Percentiles rank a stretch among this genome's conserved stretches.
These are phyloP conservation scores for Microcebus tavaratra DNA, from an alignment of 2,113 vertebrate species.

Conservation along the genomic window DNA sequence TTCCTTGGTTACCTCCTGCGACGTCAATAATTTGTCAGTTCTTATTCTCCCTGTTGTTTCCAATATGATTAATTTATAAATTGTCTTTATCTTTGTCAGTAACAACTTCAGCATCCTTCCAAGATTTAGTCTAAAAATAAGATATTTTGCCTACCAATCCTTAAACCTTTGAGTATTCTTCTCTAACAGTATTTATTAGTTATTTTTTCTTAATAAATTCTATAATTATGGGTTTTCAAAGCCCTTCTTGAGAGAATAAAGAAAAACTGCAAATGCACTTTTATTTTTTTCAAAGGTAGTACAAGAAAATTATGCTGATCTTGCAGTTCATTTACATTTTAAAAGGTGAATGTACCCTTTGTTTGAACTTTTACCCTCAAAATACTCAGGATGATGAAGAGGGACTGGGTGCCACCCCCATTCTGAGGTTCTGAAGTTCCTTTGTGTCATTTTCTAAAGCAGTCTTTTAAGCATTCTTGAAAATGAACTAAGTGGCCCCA, in stretches of 20 bases:
- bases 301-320: constrained; percentile 69
- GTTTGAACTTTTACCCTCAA: constrained; percentile 76
- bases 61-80: constrained; percentile 64
- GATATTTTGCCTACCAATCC: constrained; percentile 43
- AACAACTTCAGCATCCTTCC: neutral
- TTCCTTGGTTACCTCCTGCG: neutral
- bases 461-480: constrained; percentile 35
- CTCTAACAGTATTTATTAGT: constrained; percentile 55
- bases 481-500: constrained; percentile 15
- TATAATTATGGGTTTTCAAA: constrained; percentile 75
- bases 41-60: neutral
- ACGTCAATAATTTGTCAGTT: constrained; percentile 52
- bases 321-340: constrained; percentile 73
- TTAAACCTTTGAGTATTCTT: constrained; percentile 45
- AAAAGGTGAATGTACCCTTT: constrained; percentile 65
- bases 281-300: constrained; percentile 60
- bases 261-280: constrained; percentile 56
- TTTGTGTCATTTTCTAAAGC: constrained; percentile 63
- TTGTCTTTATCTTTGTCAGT: constrained; percentile 35
- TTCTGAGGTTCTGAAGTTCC: constrained; percentile 27
- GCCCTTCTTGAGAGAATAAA: constrained; percentile 59
- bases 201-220: constrained; percentile 73
- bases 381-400: neutral
- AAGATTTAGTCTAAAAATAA: constrained; percentile 56
- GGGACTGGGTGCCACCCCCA: neutral